Evolutionary conservation across 2,888 invertebrate genomes (phyloP).

Genomic region (Hedychridium roseum): DNA sequence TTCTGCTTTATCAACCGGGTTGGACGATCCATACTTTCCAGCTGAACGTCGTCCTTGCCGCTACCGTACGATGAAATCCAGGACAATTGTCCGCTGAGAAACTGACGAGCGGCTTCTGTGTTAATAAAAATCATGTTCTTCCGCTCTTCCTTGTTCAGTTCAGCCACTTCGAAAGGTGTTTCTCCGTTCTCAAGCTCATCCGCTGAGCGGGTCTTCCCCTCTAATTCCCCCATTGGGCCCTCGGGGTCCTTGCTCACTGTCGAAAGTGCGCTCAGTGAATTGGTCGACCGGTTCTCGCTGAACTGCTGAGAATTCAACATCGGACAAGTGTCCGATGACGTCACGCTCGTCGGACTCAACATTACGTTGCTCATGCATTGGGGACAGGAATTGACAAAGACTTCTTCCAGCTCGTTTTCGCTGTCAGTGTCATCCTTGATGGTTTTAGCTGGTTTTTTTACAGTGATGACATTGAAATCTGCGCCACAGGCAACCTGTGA

Average conservation of each 20-base stretch:
- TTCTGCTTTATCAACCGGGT: slow-evolving; percentile 77
- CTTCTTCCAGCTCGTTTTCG: slow-evolving; percentile 72
- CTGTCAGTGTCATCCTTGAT: slow-evolving; percentile 63
- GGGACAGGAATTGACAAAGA: slow-evolving; percentile 73
- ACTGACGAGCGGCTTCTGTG: slow-evolving; percentile 80
- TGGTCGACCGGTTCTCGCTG: slow-evolving; percentile 68
- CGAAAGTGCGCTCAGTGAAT: slow-evolving; percentile 66
- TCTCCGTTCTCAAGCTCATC: slow-evolving; percentile 33
- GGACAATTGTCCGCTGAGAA: slow-evolving; percentile 76
- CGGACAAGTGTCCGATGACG: slow-evolving; percentile 72
- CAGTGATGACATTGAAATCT: slow-evolving; percentile 79
- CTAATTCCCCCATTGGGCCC: background rate
- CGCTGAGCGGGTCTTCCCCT: slow-evolving; percentile 4
- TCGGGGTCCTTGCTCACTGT: slow-evolving; percentile 65
- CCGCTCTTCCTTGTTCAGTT: slow-evolving; percentile 60
- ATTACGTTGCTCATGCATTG: slow-evolving; percentile 64
- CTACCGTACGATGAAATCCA: slow-evolving; percentile 71
- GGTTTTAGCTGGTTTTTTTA: slow-evolving; percentile 69
- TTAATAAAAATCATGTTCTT: slow-evolving; percentile 78
- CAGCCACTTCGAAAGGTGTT: slow-evolving; percentile 23
- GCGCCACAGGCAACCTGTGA: slow-evolving; percentile 78
- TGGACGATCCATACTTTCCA: slow-evolving; percentile 73
- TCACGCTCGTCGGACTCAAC: slow-evolving; percentile 62
- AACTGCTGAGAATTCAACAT: slow-evolving; percentile 69
- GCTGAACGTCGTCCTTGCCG: slow-evolving; percentile 73